Evolutionary conservation across 2,113 vertebrate species (phyloP).

Genomic region (Nematolebias whitei): DNA sequence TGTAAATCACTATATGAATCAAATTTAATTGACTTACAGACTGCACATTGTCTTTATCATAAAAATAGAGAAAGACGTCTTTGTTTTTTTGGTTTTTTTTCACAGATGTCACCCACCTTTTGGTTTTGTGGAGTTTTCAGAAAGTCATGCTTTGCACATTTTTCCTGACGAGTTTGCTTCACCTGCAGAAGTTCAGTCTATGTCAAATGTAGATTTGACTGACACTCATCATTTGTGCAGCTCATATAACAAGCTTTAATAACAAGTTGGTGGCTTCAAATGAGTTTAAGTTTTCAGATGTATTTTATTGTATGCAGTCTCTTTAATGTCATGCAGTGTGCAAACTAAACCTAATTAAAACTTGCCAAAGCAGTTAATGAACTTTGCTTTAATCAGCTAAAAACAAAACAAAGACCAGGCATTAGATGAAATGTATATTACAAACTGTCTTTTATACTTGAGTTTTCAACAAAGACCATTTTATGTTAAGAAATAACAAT

Average conservation of each 20-base stretch:
- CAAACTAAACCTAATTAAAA: constrained; percentile 29
- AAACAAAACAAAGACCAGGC: not conserved
- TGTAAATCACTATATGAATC: not conserved
- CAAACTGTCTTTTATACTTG: too few species aligned
- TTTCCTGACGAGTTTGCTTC: constrained; percentile 43
- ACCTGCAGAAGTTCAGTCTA: constrained; percentile 53
- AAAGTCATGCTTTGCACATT: constrained; percentile 9
- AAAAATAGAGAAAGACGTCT: constrained; percentile 2
- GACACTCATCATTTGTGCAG: constrained; percentile 31
- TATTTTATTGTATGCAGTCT: constrained; percentile 19
- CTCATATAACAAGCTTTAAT: constrained; percentile 9
- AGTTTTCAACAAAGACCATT: too few species aligned
- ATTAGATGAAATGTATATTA: too few species aligned
- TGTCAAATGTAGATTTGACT: constrained; percentile 35
- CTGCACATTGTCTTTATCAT: constrained; percentile 6
- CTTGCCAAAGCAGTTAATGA: constrained; percentile 9
- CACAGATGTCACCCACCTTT: not conserved
- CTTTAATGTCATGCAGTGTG: constrained; percentile 10
- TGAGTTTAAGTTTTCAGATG: constrained; percentile 5
- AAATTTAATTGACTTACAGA: not conserved
- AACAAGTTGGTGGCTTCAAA: constrained; percentile 9
- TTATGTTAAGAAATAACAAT: too few species aligned
- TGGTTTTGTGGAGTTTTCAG: constrained; percentile 11
- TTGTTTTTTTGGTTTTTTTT: constrained; percentile 22
- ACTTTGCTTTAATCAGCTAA: constrained; percentile 1